Evolutionary conservation across 92 coral and sea anemone species (phyloP), one percentile per base, ranked within the genome.

Genomic region (Porites cylindrica): DNA sequence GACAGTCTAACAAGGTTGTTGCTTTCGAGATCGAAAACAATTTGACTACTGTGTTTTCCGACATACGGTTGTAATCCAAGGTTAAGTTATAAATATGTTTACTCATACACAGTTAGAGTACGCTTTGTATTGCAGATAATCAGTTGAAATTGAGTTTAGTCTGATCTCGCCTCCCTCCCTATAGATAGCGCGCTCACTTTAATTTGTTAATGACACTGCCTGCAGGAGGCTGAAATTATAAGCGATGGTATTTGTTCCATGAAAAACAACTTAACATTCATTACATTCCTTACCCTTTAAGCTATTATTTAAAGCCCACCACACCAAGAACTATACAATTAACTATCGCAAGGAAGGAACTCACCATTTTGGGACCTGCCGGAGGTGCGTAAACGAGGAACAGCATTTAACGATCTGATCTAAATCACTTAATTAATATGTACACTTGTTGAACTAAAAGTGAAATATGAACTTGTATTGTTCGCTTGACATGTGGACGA

Each of bases 401-500:
- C 70, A 8, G 52, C 16, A 21, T 60, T 59, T 59, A 18, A 16
- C 78, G 61, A 82, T 70, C 59, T 70, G 78, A 82, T 70, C 32
- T 60, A 69, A 58, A 70, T 70, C 5, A 38, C 47, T 38, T 58
- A 56, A 70, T 82, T 70, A 66, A 74, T 61, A 75, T 74, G 72
- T 62, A 75, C 81, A 61, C 87, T 62, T 54, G 38, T 62, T 21
- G 16, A 59, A 62, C 59, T 70, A 29, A 82, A 61, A 20, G 73
- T 51, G 81, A 83, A 83, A 74, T 74, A 74, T 23, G 87, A 83
- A 14, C 20, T 65, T 16, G 80, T 83, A 83, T 83, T 75, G 80
- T 11, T 29, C 73, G 81, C 54, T 38, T 75, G 64, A 73, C 75
- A 11, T 65, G 52, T 61, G 81, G 29, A 14, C 66, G 64, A 73